These are phyloP conservation scores for Bufotes viridis DNA, from an alignment of 2,797 vertebrate species.

Conservation along the genomic window DNA sequence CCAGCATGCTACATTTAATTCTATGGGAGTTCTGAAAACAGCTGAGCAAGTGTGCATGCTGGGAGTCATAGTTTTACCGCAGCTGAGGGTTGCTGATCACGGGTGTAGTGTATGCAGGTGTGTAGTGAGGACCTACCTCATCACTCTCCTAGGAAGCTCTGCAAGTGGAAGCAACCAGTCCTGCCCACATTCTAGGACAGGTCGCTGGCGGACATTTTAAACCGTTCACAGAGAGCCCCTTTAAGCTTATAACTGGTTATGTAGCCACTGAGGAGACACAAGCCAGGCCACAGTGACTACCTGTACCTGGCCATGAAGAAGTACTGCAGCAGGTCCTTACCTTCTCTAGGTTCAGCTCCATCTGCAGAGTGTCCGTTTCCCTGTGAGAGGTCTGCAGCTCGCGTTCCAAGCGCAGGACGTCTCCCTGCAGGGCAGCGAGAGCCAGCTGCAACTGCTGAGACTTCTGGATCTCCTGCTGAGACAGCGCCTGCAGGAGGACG, in stretches of 20 bases:
- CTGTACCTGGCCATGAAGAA: not conserved
- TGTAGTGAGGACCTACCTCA: not conserved
- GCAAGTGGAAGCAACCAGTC: too few species aligned
- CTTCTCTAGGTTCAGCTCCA: slow-evolving; percentile 74
- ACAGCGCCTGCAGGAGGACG: slow-evolving; percentile 57
- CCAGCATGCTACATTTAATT: too few species aligned
- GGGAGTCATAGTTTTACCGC: too few species aligned
- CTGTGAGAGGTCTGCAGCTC: slow-evolving; percentile 70
- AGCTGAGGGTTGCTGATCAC: too few species aligned
- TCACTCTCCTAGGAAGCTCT: too few species aligned
- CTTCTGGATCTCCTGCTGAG: slow-evolving; percentile 69
- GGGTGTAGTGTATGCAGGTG: too few species aligned
- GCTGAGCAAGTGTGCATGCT: too few species aligned
- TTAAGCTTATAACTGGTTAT: not conserved
- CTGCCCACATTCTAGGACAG: too few species aligned
- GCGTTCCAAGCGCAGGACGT: slow-evolving; percentile 67
- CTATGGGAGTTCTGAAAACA: too few species aligned
- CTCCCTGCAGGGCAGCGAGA: slow-evolving; percentile 65
- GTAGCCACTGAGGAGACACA: not conserved
- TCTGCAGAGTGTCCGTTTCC: slow-evolving; percentile 73
- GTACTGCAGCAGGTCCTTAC: not conserved
- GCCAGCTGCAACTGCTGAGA: slow-evolving; percentile 69
- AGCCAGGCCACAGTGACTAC: not conserved
- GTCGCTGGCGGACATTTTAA: too few species aligned
- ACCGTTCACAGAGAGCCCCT: too few species aligned